Evolutionary conservation across 2,113 vertebrate genomes (phyloP).

Genomic region (Gymnocephalus cernua): DNA sequence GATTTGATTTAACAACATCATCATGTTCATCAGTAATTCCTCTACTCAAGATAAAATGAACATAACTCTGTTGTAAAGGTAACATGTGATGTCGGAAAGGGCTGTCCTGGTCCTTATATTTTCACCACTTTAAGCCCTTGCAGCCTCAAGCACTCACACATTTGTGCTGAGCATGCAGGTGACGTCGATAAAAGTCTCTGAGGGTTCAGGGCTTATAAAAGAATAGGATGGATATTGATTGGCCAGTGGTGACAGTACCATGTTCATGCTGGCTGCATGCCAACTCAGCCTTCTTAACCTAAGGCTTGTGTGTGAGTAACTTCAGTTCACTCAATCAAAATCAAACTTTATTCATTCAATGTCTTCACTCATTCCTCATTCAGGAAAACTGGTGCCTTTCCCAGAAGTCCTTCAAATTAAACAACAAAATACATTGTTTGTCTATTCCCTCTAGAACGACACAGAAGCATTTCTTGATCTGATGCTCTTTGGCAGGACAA

Average conservation of each 20-base stretch:
- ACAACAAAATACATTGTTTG: neutral
- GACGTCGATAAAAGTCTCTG: neutral
- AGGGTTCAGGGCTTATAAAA: neutral
- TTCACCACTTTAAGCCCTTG: neutral
- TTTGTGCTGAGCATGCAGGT: constrained; percentile 11
- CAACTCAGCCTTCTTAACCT: neutral
- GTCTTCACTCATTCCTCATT: neutral
- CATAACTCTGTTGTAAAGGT: neutral
- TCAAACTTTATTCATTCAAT: neutral
- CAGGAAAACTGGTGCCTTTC: constrained; percentile 5
- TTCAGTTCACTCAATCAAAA: constrained; percentile 19
- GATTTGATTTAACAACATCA: neutral
- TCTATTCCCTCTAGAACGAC: neutral
- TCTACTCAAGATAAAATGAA: neutral
- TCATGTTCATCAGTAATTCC: neutral
- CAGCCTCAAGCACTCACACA: neutral
- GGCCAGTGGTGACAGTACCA: constrained; percentile 15
- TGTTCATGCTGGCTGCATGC: constrained; percentile 2
- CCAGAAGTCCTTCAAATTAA: neutral
- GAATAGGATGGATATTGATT: neutral
- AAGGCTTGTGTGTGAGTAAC: neutral
- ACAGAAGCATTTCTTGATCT: neutral
- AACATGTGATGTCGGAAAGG: neutral
- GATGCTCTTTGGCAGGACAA: neutral
- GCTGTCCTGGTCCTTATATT: neutral